Conservation (phyloP, 1,140 invertebrate genomes). For the Tyrophagus putrescentiae region DNA sequence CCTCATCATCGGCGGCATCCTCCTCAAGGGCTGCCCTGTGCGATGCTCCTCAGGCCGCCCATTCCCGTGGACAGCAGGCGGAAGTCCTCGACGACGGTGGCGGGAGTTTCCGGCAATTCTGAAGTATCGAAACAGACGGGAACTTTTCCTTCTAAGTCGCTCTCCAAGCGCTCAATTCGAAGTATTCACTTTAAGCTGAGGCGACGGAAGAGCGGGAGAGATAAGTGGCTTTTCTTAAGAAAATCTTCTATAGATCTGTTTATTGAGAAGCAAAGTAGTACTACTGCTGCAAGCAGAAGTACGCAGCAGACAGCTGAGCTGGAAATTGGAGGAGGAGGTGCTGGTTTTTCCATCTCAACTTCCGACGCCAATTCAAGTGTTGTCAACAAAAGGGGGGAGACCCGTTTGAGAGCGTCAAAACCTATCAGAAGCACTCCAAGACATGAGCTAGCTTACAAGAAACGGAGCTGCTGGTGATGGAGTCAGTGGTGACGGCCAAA, state of each 20-base stretch:
- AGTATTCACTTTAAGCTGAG: not conserved
- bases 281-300: too few relatives aligned
- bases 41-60: slow-evolving; percentile 51
- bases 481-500: too few relatives aligned
- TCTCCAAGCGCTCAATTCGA: not conserved
- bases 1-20: slow-evolving; percentile 58
- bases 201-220: not conserved
- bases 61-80: slow-evolving; percentile 14
- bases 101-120: not conserved
- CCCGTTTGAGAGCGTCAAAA: not conserved
- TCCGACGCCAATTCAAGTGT: not conserved
- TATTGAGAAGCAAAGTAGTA: not conserved
- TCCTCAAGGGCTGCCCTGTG: slow-evolving; percentile 63
- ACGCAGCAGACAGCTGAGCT: not conserved
- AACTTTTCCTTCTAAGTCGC: not conserved
- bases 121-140: not conserved
- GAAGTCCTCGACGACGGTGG: not conserved
- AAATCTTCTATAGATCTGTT: not conserved
- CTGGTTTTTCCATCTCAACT: not conserved
- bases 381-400: too few relatives aligned
- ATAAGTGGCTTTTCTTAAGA: not conserved
- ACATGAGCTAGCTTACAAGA: not conserved
- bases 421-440: not conserved
- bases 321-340: too few relatives aligned
- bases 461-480: slow-evolving; percentile 7